Conservation (phyloP, 2,888 invertebrate genomes). For the Ochropacha duplaris region DNA sequence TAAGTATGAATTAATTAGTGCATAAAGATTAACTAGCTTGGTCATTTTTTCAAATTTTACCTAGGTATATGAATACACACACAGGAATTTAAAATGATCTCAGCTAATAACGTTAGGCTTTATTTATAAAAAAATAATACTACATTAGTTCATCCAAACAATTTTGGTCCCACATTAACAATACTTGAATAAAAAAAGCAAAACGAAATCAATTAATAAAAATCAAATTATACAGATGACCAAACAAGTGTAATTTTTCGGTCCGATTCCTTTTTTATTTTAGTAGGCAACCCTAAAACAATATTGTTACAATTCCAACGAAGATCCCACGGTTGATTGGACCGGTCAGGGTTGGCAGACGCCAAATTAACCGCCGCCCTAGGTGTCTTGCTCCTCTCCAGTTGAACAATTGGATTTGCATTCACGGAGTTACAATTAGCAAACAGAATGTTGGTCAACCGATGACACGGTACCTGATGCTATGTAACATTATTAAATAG, state of each 20-base stretch:
- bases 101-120: too few relatives aligned
- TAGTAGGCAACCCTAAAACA: conserved; percentile 24
- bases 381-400: conserved; percentile 22
- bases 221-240: not conserved
- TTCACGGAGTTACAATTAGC: conserved; percentile 49
- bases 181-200: not conserved
- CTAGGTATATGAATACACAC: too few relatives aligned
- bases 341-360: conserved; percentile 28
- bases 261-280: conserved; percentile 10
- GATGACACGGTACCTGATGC: conserved; percentile 25
- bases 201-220: not conserved
- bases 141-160: not conserved
- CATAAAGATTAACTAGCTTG: too few relatives aligned
- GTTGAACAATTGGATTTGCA: conserved; percentile 43
- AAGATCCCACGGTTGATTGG: conserved; percentile 32
- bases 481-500: not conserved
- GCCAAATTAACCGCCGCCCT: conserved; percentile 21
- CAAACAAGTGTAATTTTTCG: not conserved
- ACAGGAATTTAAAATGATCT: too few relatives aligned
- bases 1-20: too few relatives aligned
- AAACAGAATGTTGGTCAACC: conserved; percentile 24
- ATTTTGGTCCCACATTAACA: too few relatives aligned
- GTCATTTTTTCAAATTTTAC: too few relatives aligned
- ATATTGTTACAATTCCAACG: conserved; percentile 29
- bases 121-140: too few relatives aligned